phyloP scores from a whole-genome alignment of 37 sponge, comb jelly and placozoan genomes.

The Dysidea cf. avara region DNA sequence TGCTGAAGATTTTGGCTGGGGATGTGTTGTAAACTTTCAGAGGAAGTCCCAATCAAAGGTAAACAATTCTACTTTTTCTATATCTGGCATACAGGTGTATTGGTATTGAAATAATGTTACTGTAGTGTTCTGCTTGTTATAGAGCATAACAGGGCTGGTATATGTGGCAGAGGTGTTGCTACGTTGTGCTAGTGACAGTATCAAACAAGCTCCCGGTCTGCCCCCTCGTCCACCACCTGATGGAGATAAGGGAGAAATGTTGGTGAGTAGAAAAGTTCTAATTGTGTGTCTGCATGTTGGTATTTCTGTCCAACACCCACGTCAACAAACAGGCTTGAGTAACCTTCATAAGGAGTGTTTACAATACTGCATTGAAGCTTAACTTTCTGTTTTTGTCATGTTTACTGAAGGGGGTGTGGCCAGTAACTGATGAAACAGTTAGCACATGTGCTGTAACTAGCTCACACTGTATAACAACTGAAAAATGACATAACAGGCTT shows the following conservation, averaged over 20 bases:
- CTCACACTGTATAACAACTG: no score
- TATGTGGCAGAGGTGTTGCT: slow-evolving; percentile 90
- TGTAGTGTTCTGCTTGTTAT: neutral
- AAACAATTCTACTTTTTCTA: neutral
- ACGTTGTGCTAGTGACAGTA: slow-evolving; percentile 64
- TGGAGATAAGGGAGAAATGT: slow-evolving; percentile 85
- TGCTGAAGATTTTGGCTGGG: slow-evolving; percentile 98
- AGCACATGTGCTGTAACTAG: no score
- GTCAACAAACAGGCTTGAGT: no score
- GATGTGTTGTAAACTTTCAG: slow-evolving; percentile 93
- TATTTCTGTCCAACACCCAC: no score
- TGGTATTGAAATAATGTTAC: neutral
- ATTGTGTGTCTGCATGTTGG: slow-evolving; percentile 9
- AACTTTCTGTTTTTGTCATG: no score
- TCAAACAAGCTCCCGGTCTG: slow-evolving; percentile 48
- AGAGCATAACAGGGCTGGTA: slow-evolving; percentile 60
- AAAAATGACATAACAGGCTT: no score
- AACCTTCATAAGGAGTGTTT: no score
- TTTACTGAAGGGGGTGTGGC: no score
- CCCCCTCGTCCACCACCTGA: slow-evolving; percentile 76
- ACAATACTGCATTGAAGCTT: no score
- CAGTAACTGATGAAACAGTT: no score
- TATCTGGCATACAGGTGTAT: slow-evolving; percentile 8
- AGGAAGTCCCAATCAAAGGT: slow-evolving; percentile 83
- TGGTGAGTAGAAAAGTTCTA: slow-evolving; percentile 48